Percentiles rank a stretch among this genome's conserved stretches.
Evolutionary conservation across 2,888 invertebrate genomes (phyloP).

Genomic region (Polymixis flavicincta): DNA sequence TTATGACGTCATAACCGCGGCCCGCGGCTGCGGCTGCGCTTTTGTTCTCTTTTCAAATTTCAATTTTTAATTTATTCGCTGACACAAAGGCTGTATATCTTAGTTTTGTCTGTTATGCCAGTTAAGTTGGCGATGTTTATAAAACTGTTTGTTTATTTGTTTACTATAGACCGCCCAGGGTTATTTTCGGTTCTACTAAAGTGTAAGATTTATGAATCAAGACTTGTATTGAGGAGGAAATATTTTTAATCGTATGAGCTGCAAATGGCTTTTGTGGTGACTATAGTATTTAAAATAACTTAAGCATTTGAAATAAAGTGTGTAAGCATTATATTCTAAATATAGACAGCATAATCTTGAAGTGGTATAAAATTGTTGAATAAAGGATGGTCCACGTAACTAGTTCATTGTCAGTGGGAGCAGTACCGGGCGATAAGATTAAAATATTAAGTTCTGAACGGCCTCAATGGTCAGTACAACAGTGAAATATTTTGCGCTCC

Average conservation of each 20-base stretch:
- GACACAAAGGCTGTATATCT: constrained; percentile 79
- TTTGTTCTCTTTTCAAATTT: constrained; percentile 78
- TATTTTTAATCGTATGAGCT: background rate
- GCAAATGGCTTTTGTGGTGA: constrained; percentile 1
- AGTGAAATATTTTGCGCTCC: constrained; percentile 79
- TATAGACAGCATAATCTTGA: constrained; percentile 16
- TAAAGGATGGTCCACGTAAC: constrained; percentile 56
- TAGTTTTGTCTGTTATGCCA: constrained; percentile 76
- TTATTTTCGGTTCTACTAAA: constrained; percentile 52
- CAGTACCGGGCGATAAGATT: constrained; percentile 66
- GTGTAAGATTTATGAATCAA: constrained; percentile 38
- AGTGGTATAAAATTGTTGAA: constrained; percentile 52
- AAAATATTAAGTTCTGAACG: constrained; percentile 80
- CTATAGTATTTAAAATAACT: background rate
- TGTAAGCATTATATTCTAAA: constrained; percentile 30
- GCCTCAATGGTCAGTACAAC: constrained; percentile 70
- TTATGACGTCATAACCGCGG: constrained; percentile 86
- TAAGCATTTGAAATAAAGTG: no score
- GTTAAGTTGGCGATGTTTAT: constrained; percentile 67
- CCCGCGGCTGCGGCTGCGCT: constrained; percentile 66
- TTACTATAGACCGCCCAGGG: constrained; percentile 68
- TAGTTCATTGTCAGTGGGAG: constrained; percentile 59
- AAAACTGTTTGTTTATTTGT: constrained; percentile 64
- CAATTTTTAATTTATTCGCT: constrained; percentile 81
- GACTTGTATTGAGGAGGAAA: constrained; percentile 25